A percentile compares a stretch with the other conserved stretches of the same genome.
Conservation (phyloP, 2,888 invertebrate genomes). For the Parnassius glacialis region DNA sequence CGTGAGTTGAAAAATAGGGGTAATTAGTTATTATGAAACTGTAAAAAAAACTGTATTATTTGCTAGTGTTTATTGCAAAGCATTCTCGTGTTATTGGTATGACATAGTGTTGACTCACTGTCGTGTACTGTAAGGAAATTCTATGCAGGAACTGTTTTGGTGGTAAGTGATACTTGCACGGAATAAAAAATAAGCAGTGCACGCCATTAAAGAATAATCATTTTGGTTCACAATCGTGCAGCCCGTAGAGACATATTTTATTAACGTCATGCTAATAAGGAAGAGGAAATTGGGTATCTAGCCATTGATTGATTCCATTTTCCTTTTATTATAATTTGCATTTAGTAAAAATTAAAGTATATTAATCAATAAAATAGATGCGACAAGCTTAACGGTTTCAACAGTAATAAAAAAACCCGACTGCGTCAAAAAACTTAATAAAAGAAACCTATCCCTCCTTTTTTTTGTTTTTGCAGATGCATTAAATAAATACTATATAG, state of each 20-base stretch:
- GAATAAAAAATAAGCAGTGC: constrained; percentile 10
- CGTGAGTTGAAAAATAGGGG: constrained; percentile 3
- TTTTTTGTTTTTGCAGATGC: too few relatives aligned
- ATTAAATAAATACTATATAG: too few relatives aligned
- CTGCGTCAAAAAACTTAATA: too few relatives aligned
- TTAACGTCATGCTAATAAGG: neutral
- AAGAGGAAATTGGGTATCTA: constrained; percentile 11
- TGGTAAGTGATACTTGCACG: neutral
- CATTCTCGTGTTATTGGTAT: constrained; percentile 1
- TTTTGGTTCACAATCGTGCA: neutral
- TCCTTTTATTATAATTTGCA: constrained; percentile 12
- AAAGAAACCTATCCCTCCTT: too few relatives aligned
- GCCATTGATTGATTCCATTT: constrained; percentile 9
- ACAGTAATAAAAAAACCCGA: too few relatives aligned
- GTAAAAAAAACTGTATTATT: neutral
- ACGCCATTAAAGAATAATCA: neutral
- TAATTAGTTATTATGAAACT: neutral
- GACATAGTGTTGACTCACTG: constrained; percentile 1
- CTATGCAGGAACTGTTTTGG: neutral
- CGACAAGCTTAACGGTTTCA: too few relatives aligned
- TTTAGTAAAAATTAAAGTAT: neutral
- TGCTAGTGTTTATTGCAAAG: neutral
- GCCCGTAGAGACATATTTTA: neutral
- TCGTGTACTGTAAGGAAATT: constrained; percentile 3
- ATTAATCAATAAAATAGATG: neutral